Conservation (phyloP, 2,113 vertebrate genomes). For the Tichodroma muraria region DNA sequence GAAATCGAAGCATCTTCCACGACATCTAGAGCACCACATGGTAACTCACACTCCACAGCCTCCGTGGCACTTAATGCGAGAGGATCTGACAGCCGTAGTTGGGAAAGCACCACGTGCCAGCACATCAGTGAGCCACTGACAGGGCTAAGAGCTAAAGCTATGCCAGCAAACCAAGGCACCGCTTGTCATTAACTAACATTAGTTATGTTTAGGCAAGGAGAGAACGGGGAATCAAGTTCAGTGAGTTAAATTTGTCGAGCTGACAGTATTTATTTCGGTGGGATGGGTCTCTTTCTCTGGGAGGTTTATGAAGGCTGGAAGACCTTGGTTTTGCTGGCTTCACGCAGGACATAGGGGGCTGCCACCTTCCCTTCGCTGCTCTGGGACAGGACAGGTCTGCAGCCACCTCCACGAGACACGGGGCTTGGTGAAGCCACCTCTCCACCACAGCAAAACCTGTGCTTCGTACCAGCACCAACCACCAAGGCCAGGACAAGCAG, state of each 20-base stretch:
- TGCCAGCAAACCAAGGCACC: neutral
- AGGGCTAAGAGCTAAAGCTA: neutral
- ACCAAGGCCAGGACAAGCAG: neutral
- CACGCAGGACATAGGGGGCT: rapidly evolving
- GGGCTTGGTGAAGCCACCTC: neutral
- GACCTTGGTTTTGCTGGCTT: neutral
- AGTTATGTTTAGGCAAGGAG: neutral
- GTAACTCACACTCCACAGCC: neutral
- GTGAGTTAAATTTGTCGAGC: neutral
- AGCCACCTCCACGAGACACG: rapidly evolving
- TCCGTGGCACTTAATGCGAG: neutral
- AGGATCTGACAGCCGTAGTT: neutral
- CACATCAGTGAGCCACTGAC: neutral
- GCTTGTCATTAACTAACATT: neutral
- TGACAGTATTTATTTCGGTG: neutral
- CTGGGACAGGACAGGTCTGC: neutral
- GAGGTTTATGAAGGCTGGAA: neutral
- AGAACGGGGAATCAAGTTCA: neutral
- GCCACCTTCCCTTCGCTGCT: neutral
- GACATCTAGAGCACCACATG: neutral
- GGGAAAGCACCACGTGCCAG: neutral
- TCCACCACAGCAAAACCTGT: rapidly evolving
- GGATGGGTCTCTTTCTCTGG: neutral
- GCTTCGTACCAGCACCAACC: rapidly evolving
- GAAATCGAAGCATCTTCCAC: neutral